Base-by-base conservation (phyloP, 1,140 invertebrate species). In the Bombus cullumanus region DNA sequence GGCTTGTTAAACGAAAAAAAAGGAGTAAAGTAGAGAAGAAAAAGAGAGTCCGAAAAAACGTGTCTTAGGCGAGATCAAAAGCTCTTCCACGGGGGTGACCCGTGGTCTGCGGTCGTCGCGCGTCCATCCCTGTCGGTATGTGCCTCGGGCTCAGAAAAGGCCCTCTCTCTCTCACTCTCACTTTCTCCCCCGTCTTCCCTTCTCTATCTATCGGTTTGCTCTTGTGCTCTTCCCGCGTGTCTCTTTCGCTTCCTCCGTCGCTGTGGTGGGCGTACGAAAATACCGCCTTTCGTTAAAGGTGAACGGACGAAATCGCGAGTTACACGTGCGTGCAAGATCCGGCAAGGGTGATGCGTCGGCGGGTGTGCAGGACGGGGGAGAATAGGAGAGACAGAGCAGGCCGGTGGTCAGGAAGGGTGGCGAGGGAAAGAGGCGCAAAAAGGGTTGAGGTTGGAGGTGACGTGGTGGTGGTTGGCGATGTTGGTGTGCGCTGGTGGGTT, bases 281-380 rank as follows among this genome's bases (percentile, higher is more conserved):
- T 71, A 72, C 90, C 87, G 89, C 83, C 82, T 91, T 89, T 89
- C 87, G 86, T 92, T 92, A 92, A 92, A 92, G 92, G 90, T 90
- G 92, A 92, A 90, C 92, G 90, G 64, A 88, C 88, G 86, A 88
- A 92, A 92, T 91, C 87, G 83, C 90, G 87, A 86, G 90, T 88
- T 85, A 88, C 90, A 90, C 91, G 90, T 90, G 90, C 90, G 88
- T 91, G 90, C 86, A 86, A 86, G 86, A 86, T 80, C 87, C 86
- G 83, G 83, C 43, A 72, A 82, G 85, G 84, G 62, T 53, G 86
- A 69, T 71, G 47, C 77, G 82, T 83, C 83, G 83, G 66, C 83
- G 84, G 66, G 84, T 86, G 86, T 80, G 85, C 80, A 82, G 84
- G 87, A 77, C 73, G 80, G 69, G 85, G 86, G 57, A 43, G 71